These are phyloP conservation scores for Ferrisia virgata DNA, from an alignment of 2,888 invertebrate species.

Conservation along the genomic window DNA sequence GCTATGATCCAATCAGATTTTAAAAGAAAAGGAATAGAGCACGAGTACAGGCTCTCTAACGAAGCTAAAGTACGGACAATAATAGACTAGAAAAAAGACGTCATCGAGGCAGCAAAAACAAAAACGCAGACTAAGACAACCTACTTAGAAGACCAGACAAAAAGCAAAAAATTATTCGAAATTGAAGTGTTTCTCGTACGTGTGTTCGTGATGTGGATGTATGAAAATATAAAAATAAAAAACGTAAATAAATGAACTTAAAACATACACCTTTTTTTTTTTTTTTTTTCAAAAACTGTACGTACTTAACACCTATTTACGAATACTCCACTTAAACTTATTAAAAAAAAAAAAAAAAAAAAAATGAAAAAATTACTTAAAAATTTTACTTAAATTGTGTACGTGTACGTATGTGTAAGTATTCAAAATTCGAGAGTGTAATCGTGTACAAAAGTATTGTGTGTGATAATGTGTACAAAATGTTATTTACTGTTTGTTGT, in stretches of 20 bases:
- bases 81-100: neutral
- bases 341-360: neutral
- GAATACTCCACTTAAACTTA: neutral
- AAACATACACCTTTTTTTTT: neutral
- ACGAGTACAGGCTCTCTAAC: neutral
- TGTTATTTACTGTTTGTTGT: neutral
- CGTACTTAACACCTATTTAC: neutral
- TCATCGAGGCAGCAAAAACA: neutral
- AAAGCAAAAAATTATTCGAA: neutral
- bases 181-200: constrained; percentile 19
- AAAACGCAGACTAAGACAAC: neutral
- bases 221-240: neutral
- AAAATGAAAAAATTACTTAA: neutral
- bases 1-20: too few relatives aligned
- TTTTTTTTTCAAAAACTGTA: neutral
- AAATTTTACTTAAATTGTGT: neutral
- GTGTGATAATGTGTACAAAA: constrained; percentile 15
- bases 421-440: neutral
- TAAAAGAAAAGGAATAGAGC: too few relatives aligned
- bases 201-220: constrained; percentile 32
- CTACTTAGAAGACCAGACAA: neutral
- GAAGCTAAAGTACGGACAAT: neutral
- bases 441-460: neutral
- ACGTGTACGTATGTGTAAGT: neutral
- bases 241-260: neutral